These are phyloP conservation scores for Synodontis membranacea DNA, from an alignment of 2,113 vertebrate genomes.

Conservation along the genomic window DNA sequence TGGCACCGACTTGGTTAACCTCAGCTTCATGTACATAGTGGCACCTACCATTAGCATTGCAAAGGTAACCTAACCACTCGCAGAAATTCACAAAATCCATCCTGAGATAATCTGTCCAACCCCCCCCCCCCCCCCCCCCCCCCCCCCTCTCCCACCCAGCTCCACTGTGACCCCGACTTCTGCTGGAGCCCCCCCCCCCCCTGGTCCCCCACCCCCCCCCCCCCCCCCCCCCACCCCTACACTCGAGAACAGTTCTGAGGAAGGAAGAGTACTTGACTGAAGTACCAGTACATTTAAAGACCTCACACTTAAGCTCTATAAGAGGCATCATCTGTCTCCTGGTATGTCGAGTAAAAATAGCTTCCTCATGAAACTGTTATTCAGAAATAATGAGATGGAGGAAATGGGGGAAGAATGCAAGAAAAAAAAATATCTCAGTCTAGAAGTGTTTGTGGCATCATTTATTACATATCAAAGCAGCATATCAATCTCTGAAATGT, in stretches of 20 bases:
- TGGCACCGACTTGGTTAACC: conserved; percentile 93
- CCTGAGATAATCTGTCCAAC: background rate
- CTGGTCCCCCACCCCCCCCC: no score
- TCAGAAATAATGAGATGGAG: conserved; percentile 5
- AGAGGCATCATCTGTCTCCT: conserved; percentile 13
- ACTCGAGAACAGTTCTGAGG: conserved; percentile 8
- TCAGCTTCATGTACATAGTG: conserved; percentile 94
- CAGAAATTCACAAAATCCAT: background rate
- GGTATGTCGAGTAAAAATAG: conserved; percentile 40
- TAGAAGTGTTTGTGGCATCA: conserved; percentile 17
- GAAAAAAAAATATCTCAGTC: background rate
- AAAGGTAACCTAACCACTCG: conserved; percentile 76
- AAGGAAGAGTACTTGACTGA: conserved; percentile 35
- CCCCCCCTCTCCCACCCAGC: no score
- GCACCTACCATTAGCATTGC: conserved; percentile 85
- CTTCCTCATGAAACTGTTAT: conserved; percentile 24
- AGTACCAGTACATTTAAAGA: conserved; percentile 32
- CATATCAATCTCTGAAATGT: conserved; percentile 9
- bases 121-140: no score
- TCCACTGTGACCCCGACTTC: no score
- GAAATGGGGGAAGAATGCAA: background rate
- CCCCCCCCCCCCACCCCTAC: no score
- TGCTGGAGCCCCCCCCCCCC: no score
- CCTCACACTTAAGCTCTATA: conserved; percentile 24
- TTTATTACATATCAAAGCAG: conserved; percentile 32